Base-by-base conservation (phyloP, 2,888 invertebrate species). In the Ochropleura leucogaster region DNA sequence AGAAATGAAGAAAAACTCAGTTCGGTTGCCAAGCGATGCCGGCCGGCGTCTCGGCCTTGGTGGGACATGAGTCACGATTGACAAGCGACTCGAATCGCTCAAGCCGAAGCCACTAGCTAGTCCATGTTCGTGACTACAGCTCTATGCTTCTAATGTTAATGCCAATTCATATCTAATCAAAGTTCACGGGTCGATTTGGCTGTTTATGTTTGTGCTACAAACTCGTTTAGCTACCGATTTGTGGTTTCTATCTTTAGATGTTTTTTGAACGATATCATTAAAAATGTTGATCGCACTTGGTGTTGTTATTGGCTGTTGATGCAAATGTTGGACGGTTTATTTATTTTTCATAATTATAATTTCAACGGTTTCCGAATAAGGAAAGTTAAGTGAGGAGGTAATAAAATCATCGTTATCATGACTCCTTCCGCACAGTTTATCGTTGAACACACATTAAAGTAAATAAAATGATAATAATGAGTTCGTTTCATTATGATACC, bases 41-140 rank as follows among this genome's bases (percentile, higher is more conserved):
- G 95, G 95, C 95, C 95, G 96, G 96, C 93, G 80, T 64, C 80
- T 84, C 88, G 95, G 94, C 95, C 95, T 95, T 95, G 95, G 89
- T 57, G 79, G 74, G 73, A 80, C 88, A 88, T 94, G 95, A 95
- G 83, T 95, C 95, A 94, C 86, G 88, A 79, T 81, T 80, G 87
- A 87, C 85, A 88, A 83, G 86, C 91, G 88, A 83, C 80, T 68
- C 90, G 86, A 91, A 92, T 92, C 89, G 88, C 89, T 87, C 83
- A 70, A 68, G 71, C 83, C 79, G 70, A 30, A n/a, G n/a, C 59
- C 44, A n/a, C 86, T 79, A 78, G 44, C 87, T 79, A 77, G 80
- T 79, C 83, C 79, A 83, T 84, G 87, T 86, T 90, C 91, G 89
- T 90, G 90, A 90, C 85, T 80, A 84, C 85, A 84, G 71, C 82